Evolutionary conservation across 2,888 invertebrate species (phyloP).

Genomic region (Leptinotarsa haldemani): DNA sequence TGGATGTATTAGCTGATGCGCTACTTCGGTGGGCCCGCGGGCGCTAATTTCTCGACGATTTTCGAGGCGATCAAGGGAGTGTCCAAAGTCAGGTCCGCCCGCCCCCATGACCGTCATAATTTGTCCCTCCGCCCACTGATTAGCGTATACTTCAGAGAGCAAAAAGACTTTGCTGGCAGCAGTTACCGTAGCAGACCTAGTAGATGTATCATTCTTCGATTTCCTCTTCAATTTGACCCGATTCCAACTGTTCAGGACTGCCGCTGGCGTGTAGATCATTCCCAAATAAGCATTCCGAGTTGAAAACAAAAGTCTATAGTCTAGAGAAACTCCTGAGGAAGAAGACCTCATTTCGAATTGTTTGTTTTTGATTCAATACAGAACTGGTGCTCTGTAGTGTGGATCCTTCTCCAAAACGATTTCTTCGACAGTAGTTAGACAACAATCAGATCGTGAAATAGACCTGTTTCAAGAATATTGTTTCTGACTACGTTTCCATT

Average conservation of each 20-base stretch:
- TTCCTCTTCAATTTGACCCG: conserved; percentile 18
- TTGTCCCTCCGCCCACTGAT: conserved; percentile 57
- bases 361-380: conserved; percentile 45
- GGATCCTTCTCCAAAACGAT: conserved; percentile 39
- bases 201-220: conserved; percentile 32
- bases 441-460: conserved; percentile 7
- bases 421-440: neutral
- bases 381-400: conserved; percentile 60
- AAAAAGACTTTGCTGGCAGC: conserved; percentile 65
- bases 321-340: conserved; percentile 48
- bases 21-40: conserved; percentile 94
- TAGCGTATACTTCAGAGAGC: conserved; percentile 65
- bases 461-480: neutral
- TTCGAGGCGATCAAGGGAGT: conserved; percentile 55
- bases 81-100: conserved; percentile 62
- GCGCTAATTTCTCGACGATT: conserved; percentile 71
- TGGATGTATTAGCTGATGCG: conserved; percentile 94
- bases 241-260: conserved; percentile 53
- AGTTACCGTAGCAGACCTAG: conserved; percentile 51
- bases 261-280: conserved; percentile 61
- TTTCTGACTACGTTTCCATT: conserved; percentile 28
- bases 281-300: conserved; percentile 52
- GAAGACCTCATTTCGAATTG: conserved; percentile 52
- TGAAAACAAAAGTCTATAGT: conserved; percentile 44
- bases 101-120: conserved; percentile 49